Base-by-base conservation (phyloP, 2,888 invertebrate species). In the Drosophila antonietae region DNA sequence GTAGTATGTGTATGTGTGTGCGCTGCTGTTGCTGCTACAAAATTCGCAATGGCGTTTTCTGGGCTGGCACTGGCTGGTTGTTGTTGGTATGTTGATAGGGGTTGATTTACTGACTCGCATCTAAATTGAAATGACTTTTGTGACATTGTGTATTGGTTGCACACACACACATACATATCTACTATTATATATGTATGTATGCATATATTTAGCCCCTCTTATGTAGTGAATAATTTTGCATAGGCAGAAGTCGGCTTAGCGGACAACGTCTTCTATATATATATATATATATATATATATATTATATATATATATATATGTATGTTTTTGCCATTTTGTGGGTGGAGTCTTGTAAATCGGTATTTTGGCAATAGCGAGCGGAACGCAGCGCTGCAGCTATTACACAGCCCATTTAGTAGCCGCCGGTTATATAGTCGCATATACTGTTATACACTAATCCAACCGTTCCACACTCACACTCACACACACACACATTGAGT, bases 81-180 rank as follows among this genome's bases (percentile, higher is more conserved):
- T 84, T 86, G 88, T 86, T 88, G 88, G 88, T 82, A 82, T 85
- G 84, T 86, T 90, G 89, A 91, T 90, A 91, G 91, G 92, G 93
- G 92, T 93, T 92, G 92, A 93, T 92, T 93, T 92, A 90, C 88
- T 93, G 92, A 93, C 92, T 92, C 91, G 83, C 90, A 86, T 88
- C 90, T 88, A 92, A 92, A 91, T 90, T 89, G 91, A 91, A 91
- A 84, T 92, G 91, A 92, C 92, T 92, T 92, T 83, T 88, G 78
- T 78, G 83, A 84, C 81, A 83, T 79, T 81, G 83, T 81, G 78
- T 86, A 86, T 84, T 83, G 80, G 88, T 81, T 81, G 80, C 72
- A 69, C 84, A 79, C 74, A 75, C 53, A 59, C 46, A 62, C 23
- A 23, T 1, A 59, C 28, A 41, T 39, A 35, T 3, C 7, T 1